Evolutionary conservation across 2,888 invertebrate genomes (phyloP).

Genomic region (Hypomecis atomaria): DNA sequence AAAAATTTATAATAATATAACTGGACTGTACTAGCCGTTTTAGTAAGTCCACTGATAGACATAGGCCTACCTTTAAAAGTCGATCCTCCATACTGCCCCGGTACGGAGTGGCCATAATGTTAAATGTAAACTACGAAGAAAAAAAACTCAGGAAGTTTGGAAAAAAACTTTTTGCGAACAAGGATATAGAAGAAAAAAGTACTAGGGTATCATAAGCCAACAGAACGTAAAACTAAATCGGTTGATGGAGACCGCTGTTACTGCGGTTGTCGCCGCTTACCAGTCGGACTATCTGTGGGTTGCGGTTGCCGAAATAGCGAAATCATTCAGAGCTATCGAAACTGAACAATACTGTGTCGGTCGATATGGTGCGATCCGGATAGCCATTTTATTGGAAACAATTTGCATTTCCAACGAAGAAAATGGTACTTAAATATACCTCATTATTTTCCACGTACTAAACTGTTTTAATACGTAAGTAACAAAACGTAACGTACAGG

Average conservation of each 20-base stretch:
- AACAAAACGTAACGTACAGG: neutral
- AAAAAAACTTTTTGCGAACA: too few relatives aligned
- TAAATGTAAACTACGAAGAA: too few relatives aligned
- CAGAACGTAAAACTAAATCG: conserved; percentile 55
- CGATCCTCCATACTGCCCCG: too few relatives aligned
- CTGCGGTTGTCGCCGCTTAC: conserved; percentile 65
- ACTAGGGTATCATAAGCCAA: conserved; percentile 43
- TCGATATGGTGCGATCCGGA: conserved; percentile 10
- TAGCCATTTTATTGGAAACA: neutral
- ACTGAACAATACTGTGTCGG: conserved; percentile 29
- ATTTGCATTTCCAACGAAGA: neutral
- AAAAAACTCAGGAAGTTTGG: too few relatives aligned
- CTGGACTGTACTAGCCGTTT: too few relatives aligned
- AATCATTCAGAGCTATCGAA: conserved; percentile 38
- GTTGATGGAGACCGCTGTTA: conserved; percentile 46
- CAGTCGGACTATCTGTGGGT: conserved; percentile 61
- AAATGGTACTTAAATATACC: too few relatives aligned
- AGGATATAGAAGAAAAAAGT: conserved; percentile 4
- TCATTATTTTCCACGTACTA: too few relatives aligned
- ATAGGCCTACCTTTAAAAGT: too few relatives aligned
- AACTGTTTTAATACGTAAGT: neutral
- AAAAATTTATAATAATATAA: too few relatives aligned
- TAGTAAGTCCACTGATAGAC: too few relatives aligned
- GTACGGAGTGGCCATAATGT: too few relatives aligned
- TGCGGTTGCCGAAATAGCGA: conserved; percentile 52